Base-by-base conservation (phyloP, 2,888 invertebrate species). In the Byasa hedistus region DNA sequence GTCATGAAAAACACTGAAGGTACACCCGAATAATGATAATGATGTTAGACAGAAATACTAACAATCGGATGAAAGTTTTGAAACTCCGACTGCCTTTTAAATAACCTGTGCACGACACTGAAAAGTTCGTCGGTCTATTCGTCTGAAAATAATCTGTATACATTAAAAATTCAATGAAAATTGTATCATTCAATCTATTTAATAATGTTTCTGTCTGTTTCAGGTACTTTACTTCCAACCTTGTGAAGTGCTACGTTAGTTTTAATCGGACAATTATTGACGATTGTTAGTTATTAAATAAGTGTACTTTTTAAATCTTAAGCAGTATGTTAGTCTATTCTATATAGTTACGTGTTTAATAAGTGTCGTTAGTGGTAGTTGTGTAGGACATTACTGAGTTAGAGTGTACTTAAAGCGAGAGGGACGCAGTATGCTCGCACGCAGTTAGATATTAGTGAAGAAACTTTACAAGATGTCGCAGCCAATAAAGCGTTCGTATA, bases 401-500 rank as follows among this genome's bases (percentile, higher is more conserved):
- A 32, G 5, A 44, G 63, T 59, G 44, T 23, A 23, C 27, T 58
- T 64, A 59, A 1, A 10, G 59, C 51, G 67, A 60, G 60, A 84
- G 73, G 75, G 83, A 84, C 82, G 82, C 79, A 71, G 65, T 59
- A 73, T 77, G 75, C 68, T 74, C 27, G 32, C 67, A 52, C 19
- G 57, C 48, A 58, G 19, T 36, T 67, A 68, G 62, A 68, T 57
- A 64, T 51, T 22, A 52, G 27, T 60, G 62, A 22, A 55, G 58
- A 48, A 54, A 64, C 64, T 55, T 57, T 64, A 63, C 68, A 76
- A 23, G 15, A 90, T 89, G 89, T 86, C 91, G 72, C 76, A 81
- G 72, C 92, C 93, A 3, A 94, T 95, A 87, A 93, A 94, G 79
- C 91, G 94, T 58, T 95, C 95, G 52, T 92, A 94, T 76, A 95